phyloP scores from a whole-genome alignment of 2,797 vertebrate genomes.

The Microctenopoma lineatum region DNA sequence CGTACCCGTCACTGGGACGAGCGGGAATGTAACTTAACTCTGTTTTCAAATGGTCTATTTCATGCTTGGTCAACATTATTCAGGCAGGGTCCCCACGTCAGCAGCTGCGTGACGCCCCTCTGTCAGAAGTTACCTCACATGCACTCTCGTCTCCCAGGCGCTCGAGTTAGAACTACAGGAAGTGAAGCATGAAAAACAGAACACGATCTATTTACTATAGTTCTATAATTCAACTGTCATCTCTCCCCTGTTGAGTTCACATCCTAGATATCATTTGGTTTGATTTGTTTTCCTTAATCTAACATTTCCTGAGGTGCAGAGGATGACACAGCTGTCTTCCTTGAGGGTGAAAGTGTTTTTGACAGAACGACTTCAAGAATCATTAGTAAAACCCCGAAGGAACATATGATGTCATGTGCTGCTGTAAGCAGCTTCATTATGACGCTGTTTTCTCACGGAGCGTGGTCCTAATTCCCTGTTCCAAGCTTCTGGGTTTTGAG shows the following conservation, averaged over 20 bases:
- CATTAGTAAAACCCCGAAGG: neutral
- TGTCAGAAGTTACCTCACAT: neutral
- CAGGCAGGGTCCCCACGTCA: no score
- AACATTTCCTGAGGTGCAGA: neutral
- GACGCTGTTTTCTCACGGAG: neutral
- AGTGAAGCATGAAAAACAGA: no score
- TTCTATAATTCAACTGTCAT: neutral
- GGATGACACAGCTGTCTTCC: neutral
- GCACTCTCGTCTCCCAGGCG: no score
- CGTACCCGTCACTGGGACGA: no score
- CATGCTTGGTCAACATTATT: no score
- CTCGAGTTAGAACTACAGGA: no score
- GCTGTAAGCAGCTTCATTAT: neutral
- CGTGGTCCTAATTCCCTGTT: neutral
- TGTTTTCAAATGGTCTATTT: no score
- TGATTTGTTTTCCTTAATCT: neutral
- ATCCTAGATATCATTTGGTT: neutral
- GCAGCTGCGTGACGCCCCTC: neutral
- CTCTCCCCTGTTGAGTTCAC: neutral
- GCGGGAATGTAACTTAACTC: no score
- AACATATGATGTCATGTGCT: neutral
- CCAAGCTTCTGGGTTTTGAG: no score
- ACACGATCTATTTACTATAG: neutral
- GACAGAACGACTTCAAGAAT: neutral
- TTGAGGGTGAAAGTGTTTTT: neutral